These are phyloP conservation scores for Oreocharis arfaki DNA, from an alignment of 2,113 vertebrate genomes.

Conservation along the genomic window DNA sequence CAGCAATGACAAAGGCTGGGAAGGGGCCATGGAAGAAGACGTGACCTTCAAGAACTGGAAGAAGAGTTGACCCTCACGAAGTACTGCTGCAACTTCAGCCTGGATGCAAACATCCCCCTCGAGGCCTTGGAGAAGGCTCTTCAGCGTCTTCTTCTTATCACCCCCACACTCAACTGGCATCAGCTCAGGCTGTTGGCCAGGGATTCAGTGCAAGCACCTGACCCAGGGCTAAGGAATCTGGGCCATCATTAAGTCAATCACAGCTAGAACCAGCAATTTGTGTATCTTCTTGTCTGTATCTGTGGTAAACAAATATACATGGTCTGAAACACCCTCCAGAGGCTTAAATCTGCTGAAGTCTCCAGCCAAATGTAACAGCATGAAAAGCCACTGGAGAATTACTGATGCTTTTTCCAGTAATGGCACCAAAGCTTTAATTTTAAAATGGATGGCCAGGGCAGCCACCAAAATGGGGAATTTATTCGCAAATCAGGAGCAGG, in stretches of 20 bases:
- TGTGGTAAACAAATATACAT: background rate
- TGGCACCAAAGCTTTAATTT: slow-evolving; percentile 60
- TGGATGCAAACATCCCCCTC: background rate
- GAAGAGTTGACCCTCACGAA: background rate
- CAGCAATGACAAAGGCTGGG: background rate
- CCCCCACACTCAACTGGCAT: background rate
- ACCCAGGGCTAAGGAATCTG: background rate
- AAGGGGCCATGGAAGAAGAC: background rate
- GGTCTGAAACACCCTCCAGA: slow-evolving; percentile 34
- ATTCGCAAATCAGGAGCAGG: slow-evolving; percentile 54
- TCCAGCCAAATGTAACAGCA: background rate
- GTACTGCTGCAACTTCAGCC: background rate
- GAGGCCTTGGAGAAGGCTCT: background rate
- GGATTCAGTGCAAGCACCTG: background rate
- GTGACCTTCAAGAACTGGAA: background rate
- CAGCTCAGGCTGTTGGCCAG: background rate
- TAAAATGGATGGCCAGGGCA: slow-evolving; percentile 58
- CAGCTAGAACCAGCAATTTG: background rate
- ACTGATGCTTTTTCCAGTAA: slow-evolving; percentile 54
- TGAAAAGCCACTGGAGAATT: slow-evolving; percentile 32
- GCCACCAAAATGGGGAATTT: slow-evolving; percentile 62
- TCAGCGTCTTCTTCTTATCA: background rate
- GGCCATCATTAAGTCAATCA: background rate
- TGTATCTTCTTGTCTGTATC: background rate
- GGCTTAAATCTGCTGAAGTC: slow-evolving; percentile 62